Conservation (phyloP, 1,140 invertebrate species). For the Hylaeus anthracinus region DNA sequence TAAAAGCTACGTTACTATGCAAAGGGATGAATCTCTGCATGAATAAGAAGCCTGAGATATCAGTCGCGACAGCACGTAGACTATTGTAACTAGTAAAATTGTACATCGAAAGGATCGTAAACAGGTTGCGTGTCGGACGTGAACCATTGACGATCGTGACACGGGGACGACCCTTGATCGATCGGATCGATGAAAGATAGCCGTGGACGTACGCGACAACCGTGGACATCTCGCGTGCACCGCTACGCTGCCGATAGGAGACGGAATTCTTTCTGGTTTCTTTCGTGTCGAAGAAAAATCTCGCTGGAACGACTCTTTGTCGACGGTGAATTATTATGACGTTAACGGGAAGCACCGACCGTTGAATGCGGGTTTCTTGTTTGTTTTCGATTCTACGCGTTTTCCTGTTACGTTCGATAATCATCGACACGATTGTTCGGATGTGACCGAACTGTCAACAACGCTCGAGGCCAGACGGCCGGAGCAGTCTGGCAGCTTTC, state of each 20-base stretch:
- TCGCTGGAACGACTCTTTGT: constrained; percentile 54
- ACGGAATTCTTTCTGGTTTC: constrained; percentile 60
- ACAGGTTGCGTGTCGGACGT: constrained; percentile 73
- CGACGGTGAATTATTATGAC: constrained; percentile 70
- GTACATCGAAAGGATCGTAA: constrained; percentile 67
- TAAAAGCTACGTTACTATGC: too few species aligned
- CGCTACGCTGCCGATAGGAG: constrained; percentile 9
- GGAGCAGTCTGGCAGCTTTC: constrained; percentile 18
- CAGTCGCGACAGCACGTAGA: constrained; percentile 68
- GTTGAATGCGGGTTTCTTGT: constrained; percentile 19
- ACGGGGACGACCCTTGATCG: constrained; percentile 34
- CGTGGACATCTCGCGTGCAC: constrained; percentile 36
- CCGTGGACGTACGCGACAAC: constrained; percentile 41
- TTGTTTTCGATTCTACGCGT: constrained; percentile 28
- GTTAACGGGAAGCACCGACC: constrained; percentile 53
- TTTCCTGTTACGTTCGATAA: constrained; percentile 55
- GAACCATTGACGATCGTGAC: constrained; percentile 60
- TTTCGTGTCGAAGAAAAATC: constrained; percentile 61
- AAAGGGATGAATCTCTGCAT: too few species aligned
- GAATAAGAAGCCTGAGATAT: constrained; percentile 61
- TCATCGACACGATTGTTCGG: constrained; percentile 57
- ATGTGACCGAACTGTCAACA: constrained; percentile 16
- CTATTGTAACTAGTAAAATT: constrained; percentile 77
- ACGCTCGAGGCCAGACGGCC: background rate
- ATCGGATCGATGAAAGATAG: constrained; percentile 59